A percentile compares a stretch with the other conserved stretches of the same genome.
phyloP scores from a whole-genome alignment of 2,888 invertebrate species.

The Agriopis leucophaearia region DNA sequence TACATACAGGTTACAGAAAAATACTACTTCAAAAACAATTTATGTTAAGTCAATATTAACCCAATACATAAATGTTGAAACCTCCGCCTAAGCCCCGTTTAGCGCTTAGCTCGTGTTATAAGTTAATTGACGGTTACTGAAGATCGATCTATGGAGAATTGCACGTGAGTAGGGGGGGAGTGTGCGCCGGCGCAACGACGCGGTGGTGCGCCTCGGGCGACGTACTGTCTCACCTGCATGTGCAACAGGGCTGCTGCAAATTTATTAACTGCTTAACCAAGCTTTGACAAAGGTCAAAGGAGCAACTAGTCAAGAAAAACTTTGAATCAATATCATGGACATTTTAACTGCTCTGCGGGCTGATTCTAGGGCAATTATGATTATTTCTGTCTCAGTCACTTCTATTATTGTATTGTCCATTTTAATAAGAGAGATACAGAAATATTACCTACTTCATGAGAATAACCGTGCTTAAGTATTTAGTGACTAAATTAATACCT shows the following conservation, averaged over 20 bases:
- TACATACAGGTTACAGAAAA: background rate
- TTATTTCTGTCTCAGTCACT: too few species aligned
- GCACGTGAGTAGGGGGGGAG: constrained; percentile 46
- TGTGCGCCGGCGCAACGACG: constrained; percentile 69
- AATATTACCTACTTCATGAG: too few species aligned
- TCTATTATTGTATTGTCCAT: too few species aligned
- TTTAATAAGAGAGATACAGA: too few species aligned
- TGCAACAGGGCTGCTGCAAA: constrained; percentile 62
- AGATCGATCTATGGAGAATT: constrained; percentile 71
- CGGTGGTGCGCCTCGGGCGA: constrained; percentile 75
- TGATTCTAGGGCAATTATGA: too few species aligned
- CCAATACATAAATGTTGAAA: constrained; percentile 20
- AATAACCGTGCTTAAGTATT: too few species aligned
- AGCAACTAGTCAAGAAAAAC: too few species aligned
- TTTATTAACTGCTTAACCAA: too few species aligned
- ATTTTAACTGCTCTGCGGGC: too few species aligned
- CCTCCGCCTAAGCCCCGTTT: constrained; percentile 52
- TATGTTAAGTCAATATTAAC: constrained; percentile 19
- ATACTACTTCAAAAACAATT: background rate
- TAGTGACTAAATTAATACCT: too few species aligned
- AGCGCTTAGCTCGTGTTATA: constrained; percentile 69
- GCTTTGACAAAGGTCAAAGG: too few species aligned
- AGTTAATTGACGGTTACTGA: constrained; percentile 77
- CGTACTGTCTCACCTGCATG: constrained; percentile 77
- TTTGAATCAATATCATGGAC: too few species aligned